A percentile compares a stretch with the other conserved stretches of the same genome.
These are phyloP conservation scores for Pampusana beccarii DNA, from an alignment of 2,113 vertebrate species.

Conservation along the genomic window DNA sequence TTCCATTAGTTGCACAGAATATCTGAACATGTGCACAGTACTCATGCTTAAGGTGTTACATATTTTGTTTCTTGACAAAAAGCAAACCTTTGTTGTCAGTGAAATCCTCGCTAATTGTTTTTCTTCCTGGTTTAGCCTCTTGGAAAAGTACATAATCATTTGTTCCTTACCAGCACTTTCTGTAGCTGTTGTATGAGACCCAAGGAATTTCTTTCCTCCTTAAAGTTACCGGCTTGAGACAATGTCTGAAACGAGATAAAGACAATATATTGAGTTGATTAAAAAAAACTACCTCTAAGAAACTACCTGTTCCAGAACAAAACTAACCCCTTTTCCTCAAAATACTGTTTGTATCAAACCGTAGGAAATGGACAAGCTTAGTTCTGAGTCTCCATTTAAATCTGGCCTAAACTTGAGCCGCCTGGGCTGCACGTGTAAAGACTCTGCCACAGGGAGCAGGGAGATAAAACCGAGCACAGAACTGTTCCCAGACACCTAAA, in stretches of 20 bases:
- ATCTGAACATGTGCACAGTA: background rate
- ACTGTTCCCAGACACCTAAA: background rate
- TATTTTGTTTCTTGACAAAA: background rate
- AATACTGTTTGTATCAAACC: background rate
- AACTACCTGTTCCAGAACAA: background rate
- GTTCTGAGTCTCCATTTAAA: background rate
- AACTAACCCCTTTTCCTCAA: background rate
- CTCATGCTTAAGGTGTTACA: accelerated
- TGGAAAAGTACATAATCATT: background rate
- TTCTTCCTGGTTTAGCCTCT: background rate
- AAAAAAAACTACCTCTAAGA: background rate
- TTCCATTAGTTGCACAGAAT: background rate
- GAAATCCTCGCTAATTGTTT: background rate
- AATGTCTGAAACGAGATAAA: background rate
- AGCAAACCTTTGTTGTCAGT: background rate
- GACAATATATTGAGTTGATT: background rate
- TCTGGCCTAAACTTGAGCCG: background rate
- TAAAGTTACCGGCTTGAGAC: background rate
- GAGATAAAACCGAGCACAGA: background rate
- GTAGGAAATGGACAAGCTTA: background rate
- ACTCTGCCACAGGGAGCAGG: background rate
- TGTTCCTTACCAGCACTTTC: background rate
- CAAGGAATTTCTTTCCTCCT: background rate
- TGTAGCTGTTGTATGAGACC: background rate
- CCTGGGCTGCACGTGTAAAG: background rate